Percentiles rank a stretch among this genome's conserved stretches.
phyloP scores from a whole-genome alignment of 2,888 invertebrate species.

The Hemaris fuciformis region DNA sequence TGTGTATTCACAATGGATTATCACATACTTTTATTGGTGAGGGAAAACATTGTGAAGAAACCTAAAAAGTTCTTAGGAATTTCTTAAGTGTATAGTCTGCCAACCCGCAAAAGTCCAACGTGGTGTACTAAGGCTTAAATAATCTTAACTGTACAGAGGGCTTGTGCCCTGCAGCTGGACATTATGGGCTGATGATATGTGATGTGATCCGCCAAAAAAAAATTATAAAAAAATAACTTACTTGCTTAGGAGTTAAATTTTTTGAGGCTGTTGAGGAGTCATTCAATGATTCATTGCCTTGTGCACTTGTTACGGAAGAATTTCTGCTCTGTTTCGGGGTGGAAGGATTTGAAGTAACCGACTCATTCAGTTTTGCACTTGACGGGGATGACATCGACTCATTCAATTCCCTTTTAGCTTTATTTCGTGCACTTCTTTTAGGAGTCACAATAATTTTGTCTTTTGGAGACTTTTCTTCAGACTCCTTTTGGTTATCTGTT shows the following conservation, averaged over 20 bases:
- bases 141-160: too few relatives aligned
- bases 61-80: too few relatives aligned
- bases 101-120: too few relatives aligned
- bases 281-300: slow-evolving; percentile 52
- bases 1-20: too few relatives aligned
- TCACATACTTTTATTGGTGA: too few relatives aligned
- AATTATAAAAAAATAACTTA: slow-evolving; percentile 26
- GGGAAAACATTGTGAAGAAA: too few relatives aligned
- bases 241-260: slow-evolving; percentile 70
- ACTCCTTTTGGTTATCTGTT: not conserved
- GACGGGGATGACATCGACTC: slow-evolving; percentile 43
- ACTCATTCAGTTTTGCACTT: slow-evolving; percentile 49
- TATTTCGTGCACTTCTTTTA: slow-evolving; percentile 51
- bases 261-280: slow-evolving; percentile 39
- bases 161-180: too few relatives aligned
- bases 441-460: slow-evolving; percentile 38
- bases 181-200: too few relatives aligned
- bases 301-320: slow-evolving; percentile 48
- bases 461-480: slow-evolving; percentile 17
- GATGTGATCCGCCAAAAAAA: too few relatives aligned
- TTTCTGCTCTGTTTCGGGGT: slow-evolving; percentile 56
- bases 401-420: slow-evolving; percentile 43
- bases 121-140: too few relatives aligned
- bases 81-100: too few relatives aligned
- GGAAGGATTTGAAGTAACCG: slow-evolving; percentile 38